These are phyloP conservation scores for Herpetotheres cachinnans DNA, from an alignment of 2,113 vertebrate genomes.

Conservation along the genomic window DNA sequence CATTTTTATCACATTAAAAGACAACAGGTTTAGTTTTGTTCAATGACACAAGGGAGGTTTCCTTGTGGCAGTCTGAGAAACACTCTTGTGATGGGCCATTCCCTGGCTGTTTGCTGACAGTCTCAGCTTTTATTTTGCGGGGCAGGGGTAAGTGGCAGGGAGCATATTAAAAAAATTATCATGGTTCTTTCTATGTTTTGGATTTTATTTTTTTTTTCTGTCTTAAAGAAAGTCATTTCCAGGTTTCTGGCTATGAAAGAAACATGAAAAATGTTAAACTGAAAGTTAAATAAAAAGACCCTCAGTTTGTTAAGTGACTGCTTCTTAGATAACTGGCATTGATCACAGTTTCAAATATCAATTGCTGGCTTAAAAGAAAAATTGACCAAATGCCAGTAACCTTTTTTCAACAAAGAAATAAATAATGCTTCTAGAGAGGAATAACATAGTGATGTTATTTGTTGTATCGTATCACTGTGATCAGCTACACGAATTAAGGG, in stretches of 20 bases:
- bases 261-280: neutral
- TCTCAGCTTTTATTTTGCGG: neutral
- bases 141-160: neutral
- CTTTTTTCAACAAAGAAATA: neutral
- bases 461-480: neutral
- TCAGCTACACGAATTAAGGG: neutral
- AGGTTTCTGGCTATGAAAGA: neutral
- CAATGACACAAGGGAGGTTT: neutral
- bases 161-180: neutral
- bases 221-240: neutral
- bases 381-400: neutral
- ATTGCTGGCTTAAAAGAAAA: neutral
- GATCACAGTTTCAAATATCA: neutral
- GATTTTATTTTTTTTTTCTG: neutral
- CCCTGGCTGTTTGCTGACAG: neutral
- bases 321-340: neutral
- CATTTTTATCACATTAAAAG: neutral
- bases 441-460: neutral
- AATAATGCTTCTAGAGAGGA: neutral
- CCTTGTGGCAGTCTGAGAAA: neutral
- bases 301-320: neutral
- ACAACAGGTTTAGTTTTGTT: neutral
- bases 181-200: neutral
- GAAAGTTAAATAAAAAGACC: neutral
- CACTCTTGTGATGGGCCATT: neutral